Conservation (phyloP, 2,113 vertebrate genomes). For the Cygnus buccinator region DNA sequence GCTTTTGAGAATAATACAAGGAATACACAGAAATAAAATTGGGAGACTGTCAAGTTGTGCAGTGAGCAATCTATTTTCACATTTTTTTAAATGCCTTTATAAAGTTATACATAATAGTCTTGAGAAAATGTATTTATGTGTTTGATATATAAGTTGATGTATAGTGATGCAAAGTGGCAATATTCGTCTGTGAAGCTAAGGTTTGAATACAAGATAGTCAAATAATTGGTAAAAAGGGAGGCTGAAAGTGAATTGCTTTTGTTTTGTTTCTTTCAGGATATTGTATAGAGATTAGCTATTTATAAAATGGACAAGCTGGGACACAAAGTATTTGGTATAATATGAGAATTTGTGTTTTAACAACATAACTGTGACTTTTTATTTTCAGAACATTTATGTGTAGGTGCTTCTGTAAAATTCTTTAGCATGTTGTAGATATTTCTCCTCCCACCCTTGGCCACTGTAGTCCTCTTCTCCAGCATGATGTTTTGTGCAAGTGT, state of each 20-base stretch:
- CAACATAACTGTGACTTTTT: neutral
- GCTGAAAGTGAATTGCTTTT: neutral
- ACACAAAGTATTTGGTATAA: neutral
- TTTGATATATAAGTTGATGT: neutral
- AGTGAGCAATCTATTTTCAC: slow-evolving; percentile 49
- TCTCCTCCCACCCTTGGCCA: neutral
- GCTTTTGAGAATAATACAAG: slow-evolving; percentile 56
- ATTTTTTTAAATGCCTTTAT: slow-evolving; percentile 14
- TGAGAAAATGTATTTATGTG: neutral
- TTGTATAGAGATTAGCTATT: neutral
- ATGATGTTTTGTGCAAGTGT: neutral
- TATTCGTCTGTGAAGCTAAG: neutral
- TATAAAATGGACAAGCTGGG: neutral
- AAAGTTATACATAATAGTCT: neutral
- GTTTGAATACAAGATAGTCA: neutral
- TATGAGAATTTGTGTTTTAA: neutral
- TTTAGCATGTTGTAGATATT: neutral
- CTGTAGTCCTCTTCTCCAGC: neutral
- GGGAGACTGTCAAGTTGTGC: slow-evolving; percentile 34
- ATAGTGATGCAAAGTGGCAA: neutral
- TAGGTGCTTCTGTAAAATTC: neutral
- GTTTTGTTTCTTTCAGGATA: neutral
- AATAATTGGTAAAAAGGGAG: neutral
- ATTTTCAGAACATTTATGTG: neutral
- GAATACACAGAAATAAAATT: slow-evolving; percentile 61